Evolutionary conservation across 1,140 invertebrate species (phyloP).

Genomic region (Dendrolimus kikuchii): DNA sequence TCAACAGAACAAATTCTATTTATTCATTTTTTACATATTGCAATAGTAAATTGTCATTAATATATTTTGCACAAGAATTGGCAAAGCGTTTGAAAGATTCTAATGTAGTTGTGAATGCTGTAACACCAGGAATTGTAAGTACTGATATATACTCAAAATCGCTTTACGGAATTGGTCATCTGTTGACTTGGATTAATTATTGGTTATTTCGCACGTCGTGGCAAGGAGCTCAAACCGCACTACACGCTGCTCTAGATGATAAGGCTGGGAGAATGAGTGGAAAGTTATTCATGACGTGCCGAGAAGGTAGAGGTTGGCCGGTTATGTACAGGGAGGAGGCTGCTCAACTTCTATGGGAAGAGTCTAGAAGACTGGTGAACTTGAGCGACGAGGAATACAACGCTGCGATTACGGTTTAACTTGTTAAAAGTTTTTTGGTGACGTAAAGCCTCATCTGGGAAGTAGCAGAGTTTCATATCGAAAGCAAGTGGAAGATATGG

Average conservation of each 20-base stretch:
- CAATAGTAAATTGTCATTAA: conserved; percentile 79
- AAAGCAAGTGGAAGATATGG: no score
- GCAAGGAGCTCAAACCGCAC: conserved; percentile 44
- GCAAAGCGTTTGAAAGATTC: conserved; percentile 69
- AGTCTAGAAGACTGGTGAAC: conserved; percentile 30
- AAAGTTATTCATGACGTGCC: conserved; percentile 39
- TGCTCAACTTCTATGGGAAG: conserved; percentile 28
- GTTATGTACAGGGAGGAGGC: conserved; percentile 17
- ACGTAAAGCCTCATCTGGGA: no score
- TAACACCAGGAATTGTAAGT: conserved; percentile 74
- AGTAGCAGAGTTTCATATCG: no score
- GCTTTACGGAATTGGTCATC: conserved; percentile 3
- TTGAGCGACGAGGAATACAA: conserved; percentile 18
- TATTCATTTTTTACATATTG: no score
- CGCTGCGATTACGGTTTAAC: no score
- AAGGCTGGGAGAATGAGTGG: conserved; percentile 34
- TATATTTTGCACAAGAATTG: conserved; percentile 78
- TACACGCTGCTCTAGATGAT: conserved; percentile 34
- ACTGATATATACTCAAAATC: conserved; percentile 59
- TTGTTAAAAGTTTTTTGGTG: no score
- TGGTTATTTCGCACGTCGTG: conserved; percentile 23
- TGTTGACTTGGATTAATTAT: conserved; percentile 9
- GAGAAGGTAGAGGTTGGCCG: conserved; percentile 7
- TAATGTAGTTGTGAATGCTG: conserved; percentile 69
- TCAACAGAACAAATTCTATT: conserved; percentile 71